Conservation (phyloP, 2,888 invertebrate species). For the Penaeus monodon region DNA sequence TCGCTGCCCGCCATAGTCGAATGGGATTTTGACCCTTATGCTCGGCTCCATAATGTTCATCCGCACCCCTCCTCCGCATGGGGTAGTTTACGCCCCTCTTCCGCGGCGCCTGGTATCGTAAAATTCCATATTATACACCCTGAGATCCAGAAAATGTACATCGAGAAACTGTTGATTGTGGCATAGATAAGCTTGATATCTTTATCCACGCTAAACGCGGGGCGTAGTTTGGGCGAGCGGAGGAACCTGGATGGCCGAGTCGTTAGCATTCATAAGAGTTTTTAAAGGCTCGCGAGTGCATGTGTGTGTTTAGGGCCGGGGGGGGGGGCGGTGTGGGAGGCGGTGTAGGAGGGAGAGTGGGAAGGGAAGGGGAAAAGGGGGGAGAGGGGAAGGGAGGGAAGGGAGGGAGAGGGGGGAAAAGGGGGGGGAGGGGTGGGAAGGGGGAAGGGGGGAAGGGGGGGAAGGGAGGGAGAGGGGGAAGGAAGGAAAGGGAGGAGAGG, state of each 20-base stretch:
- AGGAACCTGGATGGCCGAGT: constrained; percentile 18
- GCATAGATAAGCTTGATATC: constrained; percentile 50
- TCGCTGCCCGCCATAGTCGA: background rate
- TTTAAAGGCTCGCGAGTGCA: constrained; percentile 12
- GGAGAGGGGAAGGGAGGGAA: background rate
- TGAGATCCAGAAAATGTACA: constrained; percentile 47
- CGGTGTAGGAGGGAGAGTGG: background rate
- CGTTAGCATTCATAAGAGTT: constrained; percentile 45
- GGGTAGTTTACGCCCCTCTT: constrained; percentile 15
- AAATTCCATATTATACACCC: constrained; percentile 53
- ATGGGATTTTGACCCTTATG: background rate
- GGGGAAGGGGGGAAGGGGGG: background rate
- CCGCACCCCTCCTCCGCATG: background rate
- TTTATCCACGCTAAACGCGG: constrained; percentile 48
- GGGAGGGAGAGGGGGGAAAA: background rate
- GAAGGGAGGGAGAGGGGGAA: no score
- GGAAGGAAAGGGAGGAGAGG: no score
- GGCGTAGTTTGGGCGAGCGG: constrained; percentile 29
- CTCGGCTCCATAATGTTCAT: background rate
- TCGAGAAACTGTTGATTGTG: constrained; percentile 51
- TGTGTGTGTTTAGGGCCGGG: constrained; percentile 21
- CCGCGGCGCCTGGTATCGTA: background rate
- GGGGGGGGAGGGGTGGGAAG: background rate
- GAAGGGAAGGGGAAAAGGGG: background rate
- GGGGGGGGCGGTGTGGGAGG: constrained; percentile 11